Conservation (phyloP, 2,113 vertebrate genomes). For the Nothobranchius kuhntae region DNA sequence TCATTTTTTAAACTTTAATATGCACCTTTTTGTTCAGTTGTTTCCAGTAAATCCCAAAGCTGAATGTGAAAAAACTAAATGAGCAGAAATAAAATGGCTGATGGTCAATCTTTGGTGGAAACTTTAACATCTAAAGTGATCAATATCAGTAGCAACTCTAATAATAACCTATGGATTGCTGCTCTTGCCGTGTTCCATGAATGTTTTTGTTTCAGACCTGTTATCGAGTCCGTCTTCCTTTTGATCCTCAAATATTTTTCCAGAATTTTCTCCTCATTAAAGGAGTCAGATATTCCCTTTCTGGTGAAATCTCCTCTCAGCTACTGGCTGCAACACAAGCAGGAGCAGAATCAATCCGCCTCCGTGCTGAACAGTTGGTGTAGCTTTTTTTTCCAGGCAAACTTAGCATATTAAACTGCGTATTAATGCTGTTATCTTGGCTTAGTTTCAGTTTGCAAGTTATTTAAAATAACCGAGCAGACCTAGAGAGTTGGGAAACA, state of each 20-base stretch:
- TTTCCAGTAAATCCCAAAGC: no score
- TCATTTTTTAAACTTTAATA: no score
- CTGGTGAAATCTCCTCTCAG: neutral
- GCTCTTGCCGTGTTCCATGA: neutral
- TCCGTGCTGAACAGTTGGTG: neutral
- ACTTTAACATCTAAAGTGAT: no score
- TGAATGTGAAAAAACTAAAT: no score
- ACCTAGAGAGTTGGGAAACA: no score
- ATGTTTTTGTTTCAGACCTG: neutral
- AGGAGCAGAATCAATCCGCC: neutral
- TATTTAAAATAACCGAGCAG: neutral
- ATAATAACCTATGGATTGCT: no score
- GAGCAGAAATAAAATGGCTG: no score
- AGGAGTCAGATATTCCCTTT: neutral
- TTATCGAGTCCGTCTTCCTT: neutral
- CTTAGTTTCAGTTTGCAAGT: neutral
- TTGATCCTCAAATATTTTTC: neutral
- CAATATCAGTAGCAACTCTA: no score
- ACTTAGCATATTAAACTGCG: neutral
- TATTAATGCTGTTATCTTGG: neutral
- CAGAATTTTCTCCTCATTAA: neutral
- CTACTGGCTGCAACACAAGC: neutral
- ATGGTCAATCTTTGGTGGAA: no score
- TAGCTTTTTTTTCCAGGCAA: neutral
- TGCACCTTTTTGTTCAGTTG: no score